Evolutionary conservation across 2,888 invertebrate species (phyloP).

Genomic region (Patella depressa): DNA sequence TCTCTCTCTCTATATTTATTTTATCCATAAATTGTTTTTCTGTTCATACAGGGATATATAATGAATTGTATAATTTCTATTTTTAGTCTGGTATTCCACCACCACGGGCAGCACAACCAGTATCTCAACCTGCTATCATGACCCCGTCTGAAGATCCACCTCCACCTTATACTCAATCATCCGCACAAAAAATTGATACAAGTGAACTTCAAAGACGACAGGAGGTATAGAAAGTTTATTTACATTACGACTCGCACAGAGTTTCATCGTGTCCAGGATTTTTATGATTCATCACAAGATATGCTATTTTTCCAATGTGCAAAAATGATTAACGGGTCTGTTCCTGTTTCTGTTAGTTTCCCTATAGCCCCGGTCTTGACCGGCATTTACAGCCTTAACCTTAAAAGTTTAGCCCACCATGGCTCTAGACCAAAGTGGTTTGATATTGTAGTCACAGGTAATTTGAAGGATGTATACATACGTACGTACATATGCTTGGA

Average conservation of each 20-base stretch:
- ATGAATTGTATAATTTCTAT: too few relatives aligned
- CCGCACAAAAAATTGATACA: conserved; percentile 76
- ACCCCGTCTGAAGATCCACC: conserved; percentile 77
- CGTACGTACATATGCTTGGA: not conserved
- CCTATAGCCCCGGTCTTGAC: too few relatives aligned
- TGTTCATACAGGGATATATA: too few relatives aligned
- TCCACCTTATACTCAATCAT: conserved; percentile 77
- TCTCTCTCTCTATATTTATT: too few relatives aligned
- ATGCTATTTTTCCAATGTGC: too few relatives aligned
- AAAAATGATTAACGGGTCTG: too few relatives aligned
- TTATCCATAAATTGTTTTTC: not conserved
- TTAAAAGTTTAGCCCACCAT: not conserved
- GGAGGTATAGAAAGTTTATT: conserved; percentile 58
- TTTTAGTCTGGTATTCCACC: conserved; percentile 72
- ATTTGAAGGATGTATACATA: not conserved
- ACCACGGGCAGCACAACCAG: conserved; percentile 58
- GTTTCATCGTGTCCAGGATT: too few relatives aligned
- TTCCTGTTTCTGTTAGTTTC: too few relatives aligned
- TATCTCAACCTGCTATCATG: conserved; percentile 84
- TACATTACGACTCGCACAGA: too few relatives aligned
- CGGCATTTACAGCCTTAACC: too few relatives aligned
- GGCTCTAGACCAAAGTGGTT: not conserved
- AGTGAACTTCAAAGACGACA: conserved; percentile 71
- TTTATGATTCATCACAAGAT: too few relatives aligned
- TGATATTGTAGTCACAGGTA: not conserved